A percentile compares a stretch with the other conserved stretches of the same genome.
Evolutionary conservation across 2,797 vertebrate species (phyloP).

Genomic region (Siniperca undulata): DNA sequence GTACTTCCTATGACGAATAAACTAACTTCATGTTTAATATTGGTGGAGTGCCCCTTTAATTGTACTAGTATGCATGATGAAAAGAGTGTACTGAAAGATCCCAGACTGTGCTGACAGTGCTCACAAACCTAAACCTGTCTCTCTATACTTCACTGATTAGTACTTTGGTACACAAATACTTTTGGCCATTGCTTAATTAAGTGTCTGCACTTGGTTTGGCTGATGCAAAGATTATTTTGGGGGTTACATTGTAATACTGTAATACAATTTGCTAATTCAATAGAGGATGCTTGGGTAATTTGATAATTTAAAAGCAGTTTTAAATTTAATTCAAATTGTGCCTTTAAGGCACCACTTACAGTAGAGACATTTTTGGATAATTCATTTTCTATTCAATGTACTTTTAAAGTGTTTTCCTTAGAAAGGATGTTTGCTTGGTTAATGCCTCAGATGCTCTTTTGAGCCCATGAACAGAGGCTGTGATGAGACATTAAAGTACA

Average conservation of each 20-base stretch:
- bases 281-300: conserved; percentile 12
- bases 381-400: conserved; percentile 27
- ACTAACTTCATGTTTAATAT: not conserved
- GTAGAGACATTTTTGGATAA: conserved; percentile 9
- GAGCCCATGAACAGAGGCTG: conserved; percentile 7
- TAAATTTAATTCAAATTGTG: conserved; percentile 31
- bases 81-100: not conserved
- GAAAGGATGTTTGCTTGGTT: not conserved
- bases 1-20: not conserved
- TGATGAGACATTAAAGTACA: conserved; percentile 9
- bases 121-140: not conserved
- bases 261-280: conserved; percentile 26
- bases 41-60: not conserved
- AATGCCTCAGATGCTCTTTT: conserved; percentile 8
- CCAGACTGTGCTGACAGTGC: no score
- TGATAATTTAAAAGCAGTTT: conserved; percentile 40
- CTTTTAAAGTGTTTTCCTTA: not conserved
- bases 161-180: not conserved
- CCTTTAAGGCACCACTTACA: conserved; percentile 35
- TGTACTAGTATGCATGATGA: not conserved
- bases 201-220: not conserved
- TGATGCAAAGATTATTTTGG: conserved; percentile 9
- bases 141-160: not conserved
- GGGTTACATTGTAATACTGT: not conserved
- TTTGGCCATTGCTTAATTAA: not conserved